These are phyloP conservation scores for Trinectes maculatus DNA, from an alignment of 2,113 vertebrate genomes.

Conservation along the genomic window DNA sequence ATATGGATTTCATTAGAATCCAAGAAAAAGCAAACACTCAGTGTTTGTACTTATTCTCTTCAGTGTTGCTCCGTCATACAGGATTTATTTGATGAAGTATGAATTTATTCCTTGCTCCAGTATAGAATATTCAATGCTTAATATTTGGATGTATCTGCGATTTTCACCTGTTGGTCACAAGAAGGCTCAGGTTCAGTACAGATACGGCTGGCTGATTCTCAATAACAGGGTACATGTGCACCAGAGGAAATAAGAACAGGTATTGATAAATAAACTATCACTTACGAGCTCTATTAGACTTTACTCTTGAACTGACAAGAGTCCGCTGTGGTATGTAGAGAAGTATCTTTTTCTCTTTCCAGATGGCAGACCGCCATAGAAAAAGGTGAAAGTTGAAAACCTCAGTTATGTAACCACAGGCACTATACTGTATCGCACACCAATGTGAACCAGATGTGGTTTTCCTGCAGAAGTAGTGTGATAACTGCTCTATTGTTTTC, in stretches of 20 bases:
- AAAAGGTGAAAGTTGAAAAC: conserved; percentile 64
- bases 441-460: conserved; percentile 76
- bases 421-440: conserved; percentile 38
- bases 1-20: conserved; percentile 60
- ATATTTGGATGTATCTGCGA: conserved; percentile 10
- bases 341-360: conserved; percentile 28
- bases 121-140: not conserved
- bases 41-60: conserved; percentile 45
- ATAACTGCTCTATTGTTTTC: conserved; percentile 72
- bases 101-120: conserved; percentile 23
- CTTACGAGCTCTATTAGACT: conserved; percentile 22
- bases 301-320: conserved; percentile 8
- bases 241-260: not conserved
- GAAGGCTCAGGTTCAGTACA: conserved; percentile 6
- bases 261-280: conserved; percentile 26
- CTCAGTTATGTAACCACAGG: conserved; percentile 59
- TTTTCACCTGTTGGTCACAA: conserved; percentile 28
- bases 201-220: not conserved
- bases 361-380: conserved; percentile 48
- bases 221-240: not conserved
- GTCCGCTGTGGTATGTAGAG: conserved; percentile 41
- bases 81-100: conserved; percentile 60
- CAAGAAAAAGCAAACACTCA: conserved; percentile 51
- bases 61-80: conserved; percentile 23
- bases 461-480: conserved; percentile 43